These are phyloP conservation scores for Sitodiplosis mosellana DNA, from an alignment of 1,140 invertebrate species.

Conservation along the genomic window DNA sequence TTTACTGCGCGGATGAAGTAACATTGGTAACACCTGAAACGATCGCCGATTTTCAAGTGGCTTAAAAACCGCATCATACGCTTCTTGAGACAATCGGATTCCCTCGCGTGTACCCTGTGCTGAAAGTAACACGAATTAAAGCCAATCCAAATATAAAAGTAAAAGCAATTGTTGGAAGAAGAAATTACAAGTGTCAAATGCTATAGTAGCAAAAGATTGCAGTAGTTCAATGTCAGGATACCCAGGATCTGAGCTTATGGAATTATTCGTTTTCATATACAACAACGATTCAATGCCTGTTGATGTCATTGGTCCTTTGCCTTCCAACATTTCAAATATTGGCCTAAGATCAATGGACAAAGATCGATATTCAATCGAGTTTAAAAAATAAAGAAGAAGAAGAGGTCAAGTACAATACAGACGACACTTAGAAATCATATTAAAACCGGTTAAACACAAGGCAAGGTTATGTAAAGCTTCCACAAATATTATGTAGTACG, in stretches of 20 bases:
- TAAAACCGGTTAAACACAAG: too few relatives aligned
- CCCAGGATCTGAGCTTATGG: constrained; percentile 4
- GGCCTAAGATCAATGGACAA: not conserved
- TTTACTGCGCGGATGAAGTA: constrained; percentile 38
- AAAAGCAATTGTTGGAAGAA: not conserved
- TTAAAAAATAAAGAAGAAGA: too few relatives aligned
- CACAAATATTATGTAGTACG: too few relatives aligned
- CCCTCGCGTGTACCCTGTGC: not conserved
- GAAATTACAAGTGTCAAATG: not conserved
- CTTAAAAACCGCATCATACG: not conserved
- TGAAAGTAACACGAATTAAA: too few relatives aligned
- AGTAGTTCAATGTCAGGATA: not conserved
- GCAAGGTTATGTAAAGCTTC: too few relatives aligned
- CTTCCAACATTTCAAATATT: constrained; percentile 10
- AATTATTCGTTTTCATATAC: constrained; percentile 22
- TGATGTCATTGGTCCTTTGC: constrained; percentile 38
- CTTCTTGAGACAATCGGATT: not conserved
- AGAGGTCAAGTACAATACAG: too few relatives aligned
- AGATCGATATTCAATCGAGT: not conserved
- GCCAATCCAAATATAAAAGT: too few relatives aligned
- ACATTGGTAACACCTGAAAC: constrained; percentile 24
- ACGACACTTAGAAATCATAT: too few relatives aligned
- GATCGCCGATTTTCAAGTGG: not conserved
- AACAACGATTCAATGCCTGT: constrained; percentile 27
- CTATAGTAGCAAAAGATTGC: not conserved